Conservation (phyloP, 2,797 vertebrate species). For the Diplodus sargus region DNA sequence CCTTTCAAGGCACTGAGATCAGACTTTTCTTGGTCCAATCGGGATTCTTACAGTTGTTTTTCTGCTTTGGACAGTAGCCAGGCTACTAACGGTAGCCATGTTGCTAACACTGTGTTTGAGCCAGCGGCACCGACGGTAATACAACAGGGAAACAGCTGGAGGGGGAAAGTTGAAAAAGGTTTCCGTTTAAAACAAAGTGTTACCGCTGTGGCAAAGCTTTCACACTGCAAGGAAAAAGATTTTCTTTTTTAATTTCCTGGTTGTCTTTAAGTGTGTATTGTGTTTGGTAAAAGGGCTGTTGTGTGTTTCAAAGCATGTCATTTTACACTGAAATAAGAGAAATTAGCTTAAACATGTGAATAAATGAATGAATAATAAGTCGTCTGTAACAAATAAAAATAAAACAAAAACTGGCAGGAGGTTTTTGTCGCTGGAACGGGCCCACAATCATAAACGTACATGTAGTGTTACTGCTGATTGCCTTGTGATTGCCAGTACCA, state of each 20-base stretch:
- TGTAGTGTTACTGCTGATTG: neutral
- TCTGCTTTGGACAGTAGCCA: too few relatives aligned
- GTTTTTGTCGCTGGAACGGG: neutral
- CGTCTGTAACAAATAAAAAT: neutral
- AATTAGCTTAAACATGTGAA: neutral
- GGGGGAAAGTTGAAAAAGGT: too few relatives aligned
- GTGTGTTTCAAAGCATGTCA: neutral
- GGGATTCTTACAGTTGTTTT: too few relatives aligned
- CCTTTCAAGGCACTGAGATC: too few relatives aligned
- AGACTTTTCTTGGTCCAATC: too few relatives aligned
- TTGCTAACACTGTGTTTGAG: too few relatives aligned
- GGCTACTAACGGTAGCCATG: too few relatives aligned
- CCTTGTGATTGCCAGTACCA: neutral
- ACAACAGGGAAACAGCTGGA: too few relatives aligned
- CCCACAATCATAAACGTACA: neutral
- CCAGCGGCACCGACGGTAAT: too few relatives aligned
- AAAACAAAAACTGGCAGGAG: neutral
- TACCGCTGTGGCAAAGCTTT: too few relatives aligned
- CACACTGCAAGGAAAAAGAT: too few relatives aligned
- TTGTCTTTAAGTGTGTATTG: neutral
- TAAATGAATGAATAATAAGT: neutral
- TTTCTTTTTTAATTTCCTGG: neutral
- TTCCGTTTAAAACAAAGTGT: too few relatives aligned
- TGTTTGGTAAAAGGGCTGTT: neutral
- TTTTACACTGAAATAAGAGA: neutral